Evolutionary conservation across 92 coral and sea anemone genomes (phyloP).

Genomic region (Epizoanthus rinbou): DNA sequence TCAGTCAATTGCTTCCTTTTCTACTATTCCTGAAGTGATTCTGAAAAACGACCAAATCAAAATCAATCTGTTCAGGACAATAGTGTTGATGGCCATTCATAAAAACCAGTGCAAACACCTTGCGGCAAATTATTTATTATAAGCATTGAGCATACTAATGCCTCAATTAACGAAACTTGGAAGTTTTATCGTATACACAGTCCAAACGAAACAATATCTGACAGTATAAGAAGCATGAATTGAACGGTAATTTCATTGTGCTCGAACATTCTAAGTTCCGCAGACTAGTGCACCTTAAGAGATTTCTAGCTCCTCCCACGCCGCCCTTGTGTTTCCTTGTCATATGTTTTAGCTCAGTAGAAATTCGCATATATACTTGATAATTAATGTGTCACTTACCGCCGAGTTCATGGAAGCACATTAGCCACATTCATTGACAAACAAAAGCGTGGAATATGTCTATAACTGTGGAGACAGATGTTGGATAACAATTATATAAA

Average conservation of each 20-base stretch:
- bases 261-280: neutral
- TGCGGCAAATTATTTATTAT: neutral
- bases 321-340: too few relatives aligned
- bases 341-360: neutral
- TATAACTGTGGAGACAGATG: too few relatives aligned
- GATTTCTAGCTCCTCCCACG: neutral
- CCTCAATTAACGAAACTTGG: neutral
- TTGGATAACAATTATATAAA: too few relatives aligned
- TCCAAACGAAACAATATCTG: neutral
- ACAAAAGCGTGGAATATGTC: too few relatives aligned
- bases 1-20: neutral
- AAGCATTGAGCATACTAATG: neutral
- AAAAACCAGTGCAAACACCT: neutral
- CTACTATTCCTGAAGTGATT: neutral
- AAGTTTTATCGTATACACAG: neutral
- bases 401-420: too few relatives aligned
- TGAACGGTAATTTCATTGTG: neutral
- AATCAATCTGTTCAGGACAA: neutral
- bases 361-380: too few relatives aligned
- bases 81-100: neutral
- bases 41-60: neutral
- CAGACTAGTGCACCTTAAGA: neutral
- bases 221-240: neutral
- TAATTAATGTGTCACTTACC: too few relatives aligned
- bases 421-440: too few relatives aligned